Evolutionary conservation across 1,140 invertebrate species (phyloP).

Genomic region (Macrotrachela quadricornifera): DNA sequence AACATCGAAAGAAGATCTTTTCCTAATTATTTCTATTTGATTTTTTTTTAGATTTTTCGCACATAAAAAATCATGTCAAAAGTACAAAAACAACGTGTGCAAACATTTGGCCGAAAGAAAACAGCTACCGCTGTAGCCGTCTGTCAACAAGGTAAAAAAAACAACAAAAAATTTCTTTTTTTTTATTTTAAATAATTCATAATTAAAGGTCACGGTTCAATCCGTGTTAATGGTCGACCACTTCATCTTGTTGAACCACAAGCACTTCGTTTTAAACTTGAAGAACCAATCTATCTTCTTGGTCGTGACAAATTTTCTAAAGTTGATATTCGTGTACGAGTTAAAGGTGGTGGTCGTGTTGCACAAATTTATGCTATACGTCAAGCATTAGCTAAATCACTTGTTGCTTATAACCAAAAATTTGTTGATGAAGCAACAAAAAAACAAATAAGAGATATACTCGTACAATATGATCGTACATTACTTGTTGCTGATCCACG

Average conservation of each 20-base stretch:
- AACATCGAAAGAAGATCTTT: too few relatives aligned
- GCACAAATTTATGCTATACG: conserved; percentile 91
- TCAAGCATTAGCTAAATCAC: conserved; percentile 88
- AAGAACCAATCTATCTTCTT: conserved; percentile 81
- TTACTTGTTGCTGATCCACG: conserved; percentile 91
- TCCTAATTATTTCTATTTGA: too few relatives aligned
- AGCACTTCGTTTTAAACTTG: conserved; percentile 74
- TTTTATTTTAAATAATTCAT: too few relatives aligned
- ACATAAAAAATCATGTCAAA: background rate
- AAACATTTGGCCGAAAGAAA: conserved; percentile 48
- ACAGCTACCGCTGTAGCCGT: conserved; percentile 93
- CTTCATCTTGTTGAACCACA: conserved; percentile 79
- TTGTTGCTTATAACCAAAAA: conserved; percentile 97
- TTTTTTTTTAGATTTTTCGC: too few relatives aligned
- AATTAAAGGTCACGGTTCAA: conserved; percentile 38
- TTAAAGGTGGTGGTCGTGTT: conserved; percentile 93
- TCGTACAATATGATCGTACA: conserved; percentile 88
- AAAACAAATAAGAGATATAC: conserved; percentile 93
- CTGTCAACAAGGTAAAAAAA: conserved; percentile 64
- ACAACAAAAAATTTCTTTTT: too few relatives aligned
- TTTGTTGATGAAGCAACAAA: conserved; percentile 99
- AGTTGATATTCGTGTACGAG: conserved; percentile 86
- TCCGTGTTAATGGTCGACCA: conserved; percentile 86
- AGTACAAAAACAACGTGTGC: conserved; percentile 4
- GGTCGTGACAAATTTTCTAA: conserved; percentile 79